Conservation (phyloP, 1,140 invertebrate species). For the Drosophila ironensis region DNA sequence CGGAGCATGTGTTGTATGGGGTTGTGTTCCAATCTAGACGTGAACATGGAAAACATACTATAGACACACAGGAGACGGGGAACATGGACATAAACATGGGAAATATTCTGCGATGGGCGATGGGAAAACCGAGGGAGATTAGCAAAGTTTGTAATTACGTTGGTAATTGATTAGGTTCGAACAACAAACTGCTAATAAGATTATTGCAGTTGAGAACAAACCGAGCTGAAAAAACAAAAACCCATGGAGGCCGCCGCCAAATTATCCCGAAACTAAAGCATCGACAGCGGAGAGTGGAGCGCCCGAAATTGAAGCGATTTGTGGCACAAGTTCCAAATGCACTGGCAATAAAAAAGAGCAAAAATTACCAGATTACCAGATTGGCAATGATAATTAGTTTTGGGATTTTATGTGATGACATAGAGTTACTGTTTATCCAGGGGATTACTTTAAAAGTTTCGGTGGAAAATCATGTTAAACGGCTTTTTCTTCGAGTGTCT, state of each 20-base stretch:
- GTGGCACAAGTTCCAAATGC: constrained; percentile 59
- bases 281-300: not conserved
- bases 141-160: constrained; percentile 82
- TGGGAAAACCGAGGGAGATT: constrained; percentile 72
- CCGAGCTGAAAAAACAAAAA: constrained; percentile 77
- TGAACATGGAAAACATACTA: no score
- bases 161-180: constrained; percentile 82
- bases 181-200: constrained; percentile 82
- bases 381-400: no score
- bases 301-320: constrained; percentile 78
- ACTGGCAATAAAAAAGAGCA: not conserved
- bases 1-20: constrained; percentile 15
- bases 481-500: not conserved
- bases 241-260: constrained; percentile 22
- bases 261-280: constrained; percentile 19
- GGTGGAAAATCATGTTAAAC: no score
- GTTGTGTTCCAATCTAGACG: constrained; percentile 36
- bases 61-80: no score
- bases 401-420: no score
- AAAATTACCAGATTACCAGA: not conserved
- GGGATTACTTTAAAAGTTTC: no score
- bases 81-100: constrained; percentile 6
- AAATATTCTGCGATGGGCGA: not conserved
- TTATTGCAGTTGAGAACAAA: constrained; percentile 81
- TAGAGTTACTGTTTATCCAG: no score